Percentiles rank a stretch among this genome's conserved stretches.
Conservation (phyloP, 2,113 vertebrate species). For the Passer montanus region DNA sequence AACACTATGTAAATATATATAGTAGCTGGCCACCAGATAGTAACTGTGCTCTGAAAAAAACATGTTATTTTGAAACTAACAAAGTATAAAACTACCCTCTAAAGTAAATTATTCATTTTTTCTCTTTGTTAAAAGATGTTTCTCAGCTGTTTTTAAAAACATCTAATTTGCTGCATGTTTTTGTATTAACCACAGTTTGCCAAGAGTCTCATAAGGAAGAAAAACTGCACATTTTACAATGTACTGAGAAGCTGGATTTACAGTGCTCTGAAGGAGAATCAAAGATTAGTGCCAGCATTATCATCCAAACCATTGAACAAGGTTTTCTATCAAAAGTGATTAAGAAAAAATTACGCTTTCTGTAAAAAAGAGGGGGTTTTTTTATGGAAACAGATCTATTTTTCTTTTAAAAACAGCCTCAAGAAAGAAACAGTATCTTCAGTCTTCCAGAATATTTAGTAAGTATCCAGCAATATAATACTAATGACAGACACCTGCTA, state of each 20-base stretch:
- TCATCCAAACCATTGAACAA: not conserved
- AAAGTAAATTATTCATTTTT: not conserved
- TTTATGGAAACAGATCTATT: not conserved
- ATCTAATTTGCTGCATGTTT: not conserved
- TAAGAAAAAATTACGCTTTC: not conserved
- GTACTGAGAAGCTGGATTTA: not conserved
- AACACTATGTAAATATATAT: not conserved
- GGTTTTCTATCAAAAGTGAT: not conserved
- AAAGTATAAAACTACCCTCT: not conserved
- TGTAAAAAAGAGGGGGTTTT: not conserved
- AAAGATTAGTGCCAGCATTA: not conserved
- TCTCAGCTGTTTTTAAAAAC: not conserved
- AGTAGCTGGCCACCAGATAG: not conserved
- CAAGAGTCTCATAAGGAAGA: not conserved
- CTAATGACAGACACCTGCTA: not conserved
- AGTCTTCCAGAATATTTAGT: not conserved
- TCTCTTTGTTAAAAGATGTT: not conserved
- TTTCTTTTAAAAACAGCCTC: not conserved
- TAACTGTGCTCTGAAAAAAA: not conserved
- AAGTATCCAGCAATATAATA: not conserved
- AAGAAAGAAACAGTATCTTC: not conserved
- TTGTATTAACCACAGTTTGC: not conserved
- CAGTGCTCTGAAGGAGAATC: not conserved
- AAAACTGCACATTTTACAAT: not conserved
- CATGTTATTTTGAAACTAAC: not conserved